A percentile compares a stretch with the other conserved stretches of the same genome.
Conservation (phyloP, 2,888 invertebrate species). For the Carcina quercana region DNA sequence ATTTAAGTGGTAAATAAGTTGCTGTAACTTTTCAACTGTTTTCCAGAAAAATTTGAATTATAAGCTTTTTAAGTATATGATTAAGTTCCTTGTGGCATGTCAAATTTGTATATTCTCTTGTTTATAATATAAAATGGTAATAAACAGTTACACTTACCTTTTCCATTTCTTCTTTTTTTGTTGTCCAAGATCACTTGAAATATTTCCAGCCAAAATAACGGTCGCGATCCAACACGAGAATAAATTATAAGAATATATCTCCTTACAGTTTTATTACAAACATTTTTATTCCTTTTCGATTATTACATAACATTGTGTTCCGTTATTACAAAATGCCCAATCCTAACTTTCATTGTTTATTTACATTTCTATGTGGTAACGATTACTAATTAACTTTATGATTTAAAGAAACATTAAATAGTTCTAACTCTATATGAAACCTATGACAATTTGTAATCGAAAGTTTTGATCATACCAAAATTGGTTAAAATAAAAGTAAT, state of each 20-base stretch:
- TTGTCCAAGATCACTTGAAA: neutral
- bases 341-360: conserved; percentile 45
- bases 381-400: conserved; percentile 41
- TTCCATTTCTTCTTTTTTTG: neutral
- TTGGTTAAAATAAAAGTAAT: conserved; percentile 54
- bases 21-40: too few relatives aligned
- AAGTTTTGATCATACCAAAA: conserved; percentile 63
- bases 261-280: conserved; percentile 66
- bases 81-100: too few relatives aligned
- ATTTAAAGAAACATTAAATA: conserved; percentile 51
- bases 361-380: conserved; percentile 50
- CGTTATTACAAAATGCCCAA: conserved; percentile 39
- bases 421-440: conserved; percentile 34
- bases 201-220: neutral
- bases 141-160: conserved; percentile 1
- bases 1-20: too few relatives aligned
- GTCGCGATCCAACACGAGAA: conserved; percentile 19
- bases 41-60: too few relatives aligned
- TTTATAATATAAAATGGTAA: too few relatives aligned
- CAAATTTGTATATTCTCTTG: too few relatives aligned
- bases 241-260: conserved; percentile 26
- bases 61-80: too few relatives aligned
- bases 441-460: conserved; percentile 62
- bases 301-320: conserved; percentile 46
- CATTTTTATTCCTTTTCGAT: conserved; percentile 32